phyloP scores from a whole-genome alignment of 2,888 invertebrate genomes.

The Meiosimyza decipiens region DNA sequence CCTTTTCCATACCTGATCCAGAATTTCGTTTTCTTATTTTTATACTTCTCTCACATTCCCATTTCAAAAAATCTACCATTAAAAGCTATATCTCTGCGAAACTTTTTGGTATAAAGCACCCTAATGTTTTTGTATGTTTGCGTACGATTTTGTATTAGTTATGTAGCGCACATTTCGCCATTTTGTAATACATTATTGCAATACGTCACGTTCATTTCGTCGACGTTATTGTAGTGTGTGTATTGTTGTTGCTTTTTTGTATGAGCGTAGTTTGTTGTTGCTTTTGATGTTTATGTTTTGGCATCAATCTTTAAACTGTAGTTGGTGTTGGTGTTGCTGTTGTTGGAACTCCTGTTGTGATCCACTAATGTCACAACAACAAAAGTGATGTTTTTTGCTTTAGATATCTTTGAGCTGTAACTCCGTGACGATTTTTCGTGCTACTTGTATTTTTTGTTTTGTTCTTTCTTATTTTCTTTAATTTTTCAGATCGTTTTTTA shows the following conservation, averaged over 20 bases:
- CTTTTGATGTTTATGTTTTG: no score
- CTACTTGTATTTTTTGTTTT: not conserved
- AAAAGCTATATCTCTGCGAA: no score
- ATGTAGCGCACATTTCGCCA: not conserved
- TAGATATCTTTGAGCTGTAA: not conserved
- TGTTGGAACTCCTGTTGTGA: conserved; percentile 3
- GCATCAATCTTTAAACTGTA: not conserved
- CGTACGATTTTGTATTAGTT: not conserved
- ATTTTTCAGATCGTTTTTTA: not conserved
- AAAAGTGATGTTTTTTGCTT: not conserved
- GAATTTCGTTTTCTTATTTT: no score
- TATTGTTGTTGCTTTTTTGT: not conserved
- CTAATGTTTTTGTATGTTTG: not conserved
- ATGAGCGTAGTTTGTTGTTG: no score
- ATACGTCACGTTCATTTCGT: conserved; percentile 8
- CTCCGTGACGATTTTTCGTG: not conserved
- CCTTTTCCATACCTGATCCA: no score
- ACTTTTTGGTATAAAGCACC: no score
- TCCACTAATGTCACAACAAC: not conserved
- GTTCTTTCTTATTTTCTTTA: not conserved
- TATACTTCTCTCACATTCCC: no score
- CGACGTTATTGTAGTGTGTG: not conserved
- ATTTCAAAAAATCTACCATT: no score
- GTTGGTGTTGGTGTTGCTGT: conserved; percentile 10
- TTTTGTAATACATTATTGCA: conserved; percentile 11